phyloP scores from a whole-genome alignment of 2,113 vertebrate genomes.

The Cacatua alba region DNA sequence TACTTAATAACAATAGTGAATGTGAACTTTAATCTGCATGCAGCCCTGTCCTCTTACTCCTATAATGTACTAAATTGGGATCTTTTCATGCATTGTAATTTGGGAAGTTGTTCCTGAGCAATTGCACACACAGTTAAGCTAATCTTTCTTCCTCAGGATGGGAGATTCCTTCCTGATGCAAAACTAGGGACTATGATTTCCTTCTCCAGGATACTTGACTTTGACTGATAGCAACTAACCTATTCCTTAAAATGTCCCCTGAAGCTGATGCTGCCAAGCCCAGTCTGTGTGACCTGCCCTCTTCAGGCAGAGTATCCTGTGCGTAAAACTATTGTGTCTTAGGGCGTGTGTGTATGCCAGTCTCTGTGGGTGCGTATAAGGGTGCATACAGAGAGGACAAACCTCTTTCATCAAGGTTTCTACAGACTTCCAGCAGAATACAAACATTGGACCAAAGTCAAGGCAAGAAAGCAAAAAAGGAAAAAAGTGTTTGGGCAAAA shows the following conservation, averaged over 20 bases:
- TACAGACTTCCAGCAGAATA: constrained; percentile 50
- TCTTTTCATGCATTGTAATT: constrained; percentile 58
- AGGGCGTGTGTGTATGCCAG: neutral
- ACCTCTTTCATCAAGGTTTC: neutral
- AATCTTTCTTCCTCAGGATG: constrained; percentile 84
- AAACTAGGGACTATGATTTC: constrained; percentile 71
- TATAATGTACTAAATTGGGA: constrained; percentile 69
- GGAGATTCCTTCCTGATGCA: constrained; percentile 81
- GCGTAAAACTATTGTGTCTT: constrained; percentile 79
- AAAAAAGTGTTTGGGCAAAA: neutral
- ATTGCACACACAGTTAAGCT: constrained; percentile 62
- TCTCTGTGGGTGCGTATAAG: neutral
- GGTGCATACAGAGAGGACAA: neutral
- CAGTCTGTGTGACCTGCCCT: constrained; percentile 53
- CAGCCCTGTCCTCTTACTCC: constrained; percentile 43
- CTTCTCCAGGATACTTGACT: constrained; percentile 82
- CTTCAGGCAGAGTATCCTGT: constrained; percentile 75
- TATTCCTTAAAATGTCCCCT: constrained; percentile 56
- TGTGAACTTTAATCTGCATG: constrained; percentile 65
- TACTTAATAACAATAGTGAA: constrained; percentile 75
- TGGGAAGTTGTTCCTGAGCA: constrained; percentile 63
- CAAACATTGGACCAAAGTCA: constrained; percentile 32
- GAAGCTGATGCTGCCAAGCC: constrained; percentile 9
- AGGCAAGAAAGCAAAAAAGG: neutral
- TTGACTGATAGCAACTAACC: constrained; percentile 66